Conservation (phyloP, 2,113 vertebrate genomes). For the Apaloderma vittatum region DNA sequence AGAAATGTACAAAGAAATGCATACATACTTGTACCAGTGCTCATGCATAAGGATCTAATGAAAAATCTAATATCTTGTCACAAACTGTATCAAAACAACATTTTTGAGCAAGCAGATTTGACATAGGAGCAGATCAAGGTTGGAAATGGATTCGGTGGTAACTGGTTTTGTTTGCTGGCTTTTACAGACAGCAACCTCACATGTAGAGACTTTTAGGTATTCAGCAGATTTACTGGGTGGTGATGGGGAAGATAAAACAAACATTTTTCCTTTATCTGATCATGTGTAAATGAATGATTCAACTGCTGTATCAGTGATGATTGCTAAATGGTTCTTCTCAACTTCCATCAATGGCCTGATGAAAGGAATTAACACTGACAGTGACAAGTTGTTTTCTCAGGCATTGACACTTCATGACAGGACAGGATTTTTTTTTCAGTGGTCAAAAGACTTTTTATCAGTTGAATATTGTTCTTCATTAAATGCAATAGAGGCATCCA, state of each 20-base stretch:
- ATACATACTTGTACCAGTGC: not conserved
- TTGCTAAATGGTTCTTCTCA: constrained; percentile 70
- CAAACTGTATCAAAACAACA: constrained; percentile 73
- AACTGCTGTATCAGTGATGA: constrained; percentile 28
- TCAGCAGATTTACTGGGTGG: constrained; percentile 13
- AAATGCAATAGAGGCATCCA: not conserved
- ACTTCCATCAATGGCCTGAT: constrained; percentile 65
- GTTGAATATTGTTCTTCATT: constrained; percentile 30
- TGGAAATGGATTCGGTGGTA: constrained; percentile 65
- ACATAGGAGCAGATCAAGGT: constrained; percentile 38
- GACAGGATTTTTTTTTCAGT: constrained; percentile 19
- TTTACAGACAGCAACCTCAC: constrained; percentile 53
- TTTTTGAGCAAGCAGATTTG: constrained; percentile 52
- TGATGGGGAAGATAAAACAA: constrained; percentile 65
- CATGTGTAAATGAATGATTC: constrained; percentile 66
- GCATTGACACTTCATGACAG: constrained; percentile 19
- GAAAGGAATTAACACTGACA: constrained; percentile 74
- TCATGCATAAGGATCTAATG: not conserved
- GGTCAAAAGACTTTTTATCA: not conserved
- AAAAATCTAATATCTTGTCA: not conserved
- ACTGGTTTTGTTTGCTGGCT: constrained; percentile 26
- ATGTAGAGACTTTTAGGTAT: constrained; percentile 45
- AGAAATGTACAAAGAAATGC: not conserved
- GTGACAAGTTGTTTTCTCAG: constrained; percentile 66
- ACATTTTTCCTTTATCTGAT: constrained; percentile 73